A percentile compares a stretch with the other conserved stretches of the same genome.
Evolutionary conservation across 2,113 vertebrate species (phyloP).

Genomic region (Manacus vitellinus): DNA sequence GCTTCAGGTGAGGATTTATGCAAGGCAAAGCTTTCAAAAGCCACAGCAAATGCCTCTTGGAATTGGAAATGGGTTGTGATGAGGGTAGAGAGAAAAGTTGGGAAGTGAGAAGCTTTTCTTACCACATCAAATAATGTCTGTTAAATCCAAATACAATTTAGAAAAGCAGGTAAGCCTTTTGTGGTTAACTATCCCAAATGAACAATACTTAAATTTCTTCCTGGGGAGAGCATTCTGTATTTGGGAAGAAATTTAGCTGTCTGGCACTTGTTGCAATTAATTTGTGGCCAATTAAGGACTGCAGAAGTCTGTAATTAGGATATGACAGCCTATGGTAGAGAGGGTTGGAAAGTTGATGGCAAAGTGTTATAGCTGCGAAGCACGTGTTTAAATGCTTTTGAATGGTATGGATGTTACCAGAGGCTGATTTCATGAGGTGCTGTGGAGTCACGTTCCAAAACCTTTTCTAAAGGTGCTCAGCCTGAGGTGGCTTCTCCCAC

Average conservation of each 20-base stretch:
- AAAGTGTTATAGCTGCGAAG: rapidly evolving
- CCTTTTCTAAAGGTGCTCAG: background rate
- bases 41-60: background rate
- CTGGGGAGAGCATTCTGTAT: background rate
- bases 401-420: background rate
- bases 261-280: background rate
- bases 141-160: background rate
- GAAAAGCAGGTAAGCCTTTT: background rate
- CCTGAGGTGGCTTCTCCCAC: background rate
- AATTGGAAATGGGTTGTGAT: background rate
- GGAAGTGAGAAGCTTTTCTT: background rate
- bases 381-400: background rate
- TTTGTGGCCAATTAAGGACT: background rate
- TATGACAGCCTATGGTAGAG: background rate
- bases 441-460: background rate
- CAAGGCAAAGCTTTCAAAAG: background rate
- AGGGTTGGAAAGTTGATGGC: background rate
- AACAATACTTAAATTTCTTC: background rate
- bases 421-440: background rate
- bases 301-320: background rate
- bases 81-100: background rate
- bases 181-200: background rate
- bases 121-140: background rate
- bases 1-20: background rate
- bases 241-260: background rate